Percentiles rank a stretch among this genome's conserved stretches.
These are phyloP conservation scores for Eurois occulta DNA, from an alignment of 2,888 invertebrate species.

Conservation along the genomic window DNA sequence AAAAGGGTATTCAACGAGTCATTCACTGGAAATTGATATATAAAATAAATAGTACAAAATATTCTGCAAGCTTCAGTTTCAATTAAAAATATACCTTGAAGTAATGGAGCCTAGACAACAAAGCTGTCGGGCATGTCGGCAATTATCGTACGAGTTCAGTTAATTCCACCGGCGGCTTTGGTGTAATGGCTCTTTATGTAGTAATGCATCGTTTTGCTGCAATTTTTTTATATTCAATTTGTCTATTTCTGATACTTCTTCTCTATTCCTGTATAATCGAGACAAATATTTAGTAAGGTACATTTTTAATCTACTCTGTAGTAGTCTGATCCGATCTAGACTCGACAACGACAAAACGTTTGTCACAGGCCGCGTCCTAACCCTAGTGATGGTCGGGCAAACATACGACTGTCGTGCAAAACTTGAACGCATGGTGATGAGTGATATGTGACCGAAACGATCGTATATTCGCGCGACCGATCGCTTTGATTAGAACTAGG, in stretches of 20 bases:
- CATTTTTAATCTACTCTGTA: background rate
- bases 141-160: background rate
- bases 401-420: background rate
- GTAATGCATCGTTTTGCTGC: background rate
- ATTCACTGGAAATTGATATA: conserved; percentile 17
- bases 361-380: background rate
- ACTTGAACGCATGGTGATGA: background rate
- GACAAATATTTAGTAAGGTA: background rate
- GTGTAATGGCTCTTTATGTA: background rate
- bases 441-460: background rate
- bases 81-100: background rate
- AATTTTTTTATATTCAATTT: background rate
- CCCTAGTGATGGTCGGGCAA: background rate
- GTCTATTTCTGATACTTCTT: background rate
- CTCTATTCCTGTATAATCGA: background rate
- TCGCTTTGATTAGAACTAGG: background rate
- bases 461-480: background rate
- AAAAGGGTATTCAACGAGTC: background rate
- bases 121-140: background rate
- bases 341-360: background rate
- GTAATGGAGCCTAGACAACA: background rate
- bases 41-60: conserved; percentile 26
- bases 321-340: background rate
- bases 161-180: too few species aligned
- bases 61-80: background rate